Conservation (phyloP, 2,113 vertebrate genomes). For the Eupsittula cactorum region DNA sequence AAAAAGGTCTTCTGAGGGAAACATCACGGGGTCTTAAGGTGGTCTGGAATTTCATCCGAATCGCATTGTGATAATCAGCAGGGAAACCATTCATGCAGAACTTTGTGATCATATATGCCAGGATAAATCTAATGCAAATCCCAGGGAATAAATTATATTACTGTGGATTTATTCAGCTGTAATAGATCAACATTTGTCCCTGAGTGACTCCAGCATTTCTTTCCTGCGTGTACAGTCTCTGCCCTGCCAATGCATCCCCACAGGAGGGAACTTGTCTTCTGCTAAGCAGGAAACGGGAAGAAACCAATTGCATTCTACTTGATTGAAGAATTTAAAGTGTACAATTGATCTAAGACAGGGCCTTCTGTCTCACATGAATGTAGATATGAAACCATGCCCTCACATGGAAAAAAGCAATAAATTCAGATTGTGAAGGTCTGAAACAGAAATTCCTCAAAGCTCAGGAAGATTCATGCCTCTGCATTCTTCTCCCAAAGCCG, state of each 20-base stretch:
- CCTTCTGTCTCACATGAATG: neutral
- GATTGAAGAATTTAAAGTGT: neutral
- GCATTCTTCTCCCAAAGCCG: neutral
- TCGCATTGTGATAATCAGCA: neutral
- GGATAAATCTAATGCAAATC: neutral
- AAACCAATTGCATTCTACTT: slow-evolving; percentile 19
- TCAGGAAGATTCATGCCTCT: neutral
- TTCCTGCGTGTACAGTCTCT: neutral
- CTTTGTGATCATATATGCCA: neutral
- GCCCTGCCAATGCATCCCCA: neutral
- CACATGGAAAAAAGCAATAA: neutral
- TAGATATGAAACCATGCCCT: neutral
- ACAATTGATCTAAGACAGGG: neutral
- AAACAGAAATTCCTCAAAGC: neutral
- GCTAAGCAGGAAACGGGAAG: neutral
- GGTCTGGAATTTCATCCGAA: neutral
- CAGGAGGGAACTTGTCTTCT: neutral
- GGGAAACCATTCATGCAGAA: neutral
- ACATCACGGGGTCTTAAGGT: neutral
- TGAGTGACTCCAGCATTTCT: slow-evolving; percentile 16
- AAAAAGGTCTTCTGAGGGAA: neutral
- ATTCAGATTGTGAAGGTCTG: neutral
- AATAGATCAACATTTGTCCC: slow-evolving; percentile 26
- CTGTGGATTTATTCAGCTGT: slow-evolving; percentile 43
- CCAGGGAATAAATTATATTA: neutral